A percentile compares a stretch with the other conserved stretches of the same genome.
Conservation (phyloP, 1,140 invertebrate species). For the Geopemphigus sp. region DNA sequence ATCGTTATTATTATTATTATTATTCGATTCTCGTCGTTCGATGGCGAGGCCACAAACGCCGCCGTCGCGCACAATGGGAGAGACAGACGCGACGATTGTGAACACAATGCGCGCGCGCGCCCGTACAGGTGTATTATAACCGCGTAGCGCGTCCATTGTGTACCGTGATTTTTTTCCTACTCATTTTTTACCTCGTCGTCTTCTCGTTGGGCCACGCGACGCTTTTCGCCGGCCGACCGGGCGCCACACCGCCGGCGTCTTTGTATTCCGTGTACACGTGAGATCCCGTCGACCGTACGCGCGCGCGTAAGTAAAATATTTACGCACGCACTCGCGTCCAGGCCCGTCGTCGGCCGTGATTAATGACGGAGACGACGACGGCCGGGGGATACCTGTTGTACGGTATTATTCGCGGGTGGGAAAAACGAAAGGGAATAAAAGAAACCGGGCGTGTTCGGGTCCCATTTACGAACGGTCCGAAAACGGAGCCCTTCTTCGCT, state of each 20-base stretch:
- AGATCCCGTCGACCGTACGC: too few relatives aligned
- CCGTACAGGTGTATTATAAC: background rate
- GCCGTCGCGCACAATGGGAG: background rate
- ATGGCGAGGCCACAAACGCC: background rate
- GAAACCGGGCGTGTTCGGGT: too few relatives aligned
- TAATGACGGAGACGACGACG: background rate
- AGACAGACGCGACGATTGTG: background rate
- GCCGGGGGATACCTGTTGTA: too few relatives aligned
- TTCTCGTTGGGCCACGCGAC: background rate
- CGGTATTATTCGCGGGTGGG: too few relatives aligned
- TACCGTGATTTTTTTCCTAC: background rate
- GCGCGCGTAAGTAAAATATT: too few relatives aligned
- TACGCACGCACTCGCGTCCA: too few relatives aligned
- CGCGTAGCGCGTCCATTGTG: conserved; percentile 4
- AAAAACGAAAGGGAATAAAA: too few relatives aligned
- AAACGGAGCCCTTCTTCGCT: too few relatives aligned
- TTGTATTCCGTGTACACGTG: background rate
- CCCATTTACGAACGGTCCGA: too few relatives aligned
- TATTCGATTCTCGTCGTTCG: too few relatives aligned
- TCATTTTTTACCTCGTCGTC: too few relatives aligned
- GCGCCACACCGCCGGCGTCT: conserved; percentile 17
- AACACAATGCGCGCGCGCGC: background rate
- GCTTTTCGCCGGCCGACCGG: conserved; percentile 6
- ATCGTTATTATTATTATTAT: too few relatives aligned
- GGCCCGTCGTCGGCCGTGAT: background rate